Evolutionary conservation across 2,113 vertebrate species (phyloP), one percentile per base, ranked within the genome.

Genomic region (Colinus virginianus): DNA sequence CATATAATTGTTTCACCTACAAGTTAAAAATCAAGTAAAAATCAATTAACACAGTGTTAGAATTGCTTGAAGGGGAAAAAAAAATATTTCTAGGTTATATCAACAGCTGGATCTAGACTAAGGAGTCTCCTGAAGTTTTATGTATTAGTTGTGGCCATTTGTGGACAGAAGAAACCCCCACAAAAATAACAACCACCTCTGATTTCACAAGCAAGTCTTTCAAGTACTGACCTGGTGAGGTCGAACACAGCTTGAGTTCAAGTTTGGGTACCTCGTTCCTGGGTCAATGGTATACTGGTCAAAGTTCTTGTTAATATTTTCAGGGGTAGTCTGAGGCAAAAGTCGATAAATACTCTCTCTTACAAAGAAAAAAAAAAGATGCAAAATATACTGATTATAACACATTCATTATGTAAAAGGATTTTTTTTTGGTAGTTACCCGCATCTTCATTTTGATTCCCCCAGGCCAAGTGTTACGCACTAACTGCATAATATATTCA

Each of bases 271-370:
- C 49, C 99, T 98, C 0, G 99, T 99, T 68, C 96, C 98, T 0
- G 99, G 99, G 93, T 99, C 99, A 78, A 99, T 96, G 18, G 99
- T 99, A 97, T 99, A 99, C 93, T 99, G 99, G 21, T 99, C 99
- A 97, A 99, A 99, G 96, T 99, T 99, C 97, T 99, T 99, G 95
- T 96, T 98, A 94, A 99, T 99, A 96, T 99, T 99, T 97, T 99
- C 99, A 49, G 99, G 98, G 51, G 98, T 99, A 0, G 99, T 99
- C 93, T 99, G 99, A 94, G 99, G 99, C 92, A 99, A 97, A 19
- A 99, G 97, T 79, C 99, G 98, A 89, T 99, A 99, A 95, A 99
- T 98, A 95, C 99, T 99, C 91, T 99, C 99, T 91, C 99, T 99
- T 92, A 58, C 3, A 88, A 20, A 74, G 22, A 49, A 85, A 49